Base-by-base conservation (phyloP, 2,113 vertebrate genomes). In the Naja naja region DNA sequence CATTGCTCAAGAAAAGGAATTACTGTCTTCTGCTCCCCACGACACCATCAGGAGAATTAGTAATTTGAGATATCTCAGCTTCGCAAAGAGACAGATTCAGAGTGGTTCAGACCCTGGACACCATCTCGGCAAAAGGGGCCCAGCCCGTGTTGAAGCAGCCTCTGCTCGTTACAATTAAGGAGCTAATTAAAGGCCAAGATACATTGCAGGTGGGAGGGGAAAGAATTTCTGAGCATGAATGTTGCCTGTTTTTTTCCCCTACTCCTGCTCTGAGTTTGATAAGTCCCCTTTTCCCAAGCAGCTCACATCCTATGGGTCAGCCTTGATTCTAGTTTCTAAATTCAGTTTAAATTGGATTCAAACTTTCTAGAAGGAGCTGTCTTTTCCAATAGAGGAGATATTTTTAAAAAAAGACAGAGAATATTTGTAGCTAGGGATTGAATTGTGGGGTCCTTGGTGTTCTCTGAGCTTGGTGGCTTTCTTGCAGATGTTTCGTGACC, bases 31-130 rank as follows among this genome's bases (percentile, higher is more conserved):
- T 97, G 97, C 97, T 97, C 97, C 97, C 97, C 97, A 97, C 97
- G 96, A 96, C 98, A 96, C 96, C 98, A 98, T 98, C 98, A 98
- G 94, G 96, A 96, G 97, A 97, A 97, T 98, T 97, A 98, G 98
- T 97, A 98, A 98, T 53, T 56, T 2, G 97, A 98, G 96, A 86
- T 53, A 95, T 94, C 85, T 96, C 97, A 95, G 95, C 96, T 90
- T 91, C n/a, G 91, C 91, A 94, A 97, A 94, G 96, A 93, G 94
- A 85, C 89, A 95, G 94, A 96, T 60, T 92, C 85, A 81, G 25
- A 53, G 53, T 92, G 6, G 90, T 93, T 91, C 93, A 96, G 97
- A 95, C 95, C 93, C 94, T 95, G 96, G 95, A 92, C 91, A 95
- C 55, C 18, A 91, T 20, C 27, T 12, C 49, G 27, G 69, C 4